These are phyloP conservation scores for Poeciliopsis turrubarensis DNA, from an alignment of 2,113 vertebrate genomes.

Conservation along the genomic window DNA sequence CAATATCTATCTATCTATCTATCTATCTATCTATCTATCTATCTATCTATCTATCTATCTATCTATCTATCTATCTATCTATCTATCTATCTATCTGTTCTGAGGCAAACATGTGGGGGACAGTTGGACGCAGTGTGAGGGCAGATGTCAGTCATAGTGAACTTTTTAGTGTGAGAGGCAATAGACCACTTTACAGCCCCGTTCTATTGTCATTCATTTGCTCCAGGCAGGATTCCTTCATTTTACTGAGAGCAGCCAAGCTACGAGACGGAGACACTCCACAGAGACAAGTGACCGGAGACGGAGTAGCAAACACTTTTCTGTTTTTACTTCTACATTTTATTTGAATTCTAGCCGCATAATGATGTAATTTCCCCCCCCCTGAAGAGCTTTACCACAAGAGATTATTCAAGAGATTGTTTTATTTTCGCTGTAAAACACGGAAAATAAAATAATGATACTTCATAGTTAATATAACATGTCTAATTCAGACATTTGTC, in stretches of 20 bases:
- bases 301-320: neutral
- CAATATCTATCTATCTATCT: neutral
- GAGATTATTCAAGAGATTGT: neutral
- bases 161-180: constrained; percentile 77
- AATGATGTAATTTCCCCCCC: no score
- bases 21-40: constrained; percentile 9
- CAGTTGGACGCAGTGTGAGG: constrained; percentile 79
- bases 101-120: constrained; percentile 57
- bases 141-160: constrained; percentile 81
- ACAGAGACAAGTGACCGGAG: neutral
- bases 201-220: constrained; percentile 86
- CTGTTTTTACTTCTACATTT: neutral
- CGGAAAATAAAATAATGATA: neutral
- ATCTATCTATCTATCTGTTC: constrained; percentile 31
- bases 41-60: constrained; percentile 1
- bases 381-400: neutral
- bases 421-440: neutral
- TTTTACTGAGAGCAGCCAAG: constrained; percentile 53
- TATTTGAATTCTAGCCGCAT: neutral
- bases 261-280: neutral
- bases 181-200: constrained; percentile 78
- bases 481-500: neutral
- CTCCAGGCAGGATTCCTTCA: constrained; percentile 65
- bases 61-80: constrained; percentile 3
- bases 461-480: no score